Base-by-base conservation (phyloP, 2,113 vertebrate species). In the Odocoileus virginianus region DNA sequence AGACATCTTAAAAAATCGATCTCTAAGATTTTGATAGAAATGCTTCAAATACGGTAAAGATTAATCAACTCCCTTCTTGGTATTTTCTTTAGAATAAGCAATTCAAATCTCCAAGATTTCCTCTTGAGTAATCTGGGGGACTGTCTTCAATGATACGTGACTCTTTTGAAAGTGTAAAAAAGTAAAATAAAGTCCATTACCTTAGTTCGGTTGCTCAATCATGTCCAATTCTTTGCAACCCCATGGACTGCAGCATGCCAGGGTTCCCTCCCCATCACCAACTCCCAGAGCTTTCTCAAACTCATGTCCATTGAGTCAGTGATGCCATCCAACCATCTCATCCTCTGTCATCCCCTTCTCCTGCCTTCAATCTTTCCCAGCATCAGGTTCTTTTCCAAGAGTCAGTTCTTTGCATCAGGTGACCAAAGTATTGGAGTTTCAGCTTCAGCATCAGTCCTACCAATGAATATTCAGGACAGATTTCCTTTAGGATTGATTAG, bases 21-120 rank as follows among this genome's bases (percentile, higher is more conserved):
- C 27, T 81, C 89, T 40, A 89, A 86, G 60, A 89, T 45, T 14
- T 52, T 92, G 14, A 86, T 83, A 92, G 17, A 90, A 92, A 82
- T 54, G 16, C 2, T 84, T 93, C 61, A n/a, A 50, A 60, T 4
- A 15, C 28, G 14, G 9, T 60, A 89, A 94, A 89, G n/a, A 89
- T 89, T 55, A 74, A 55, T 28, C 2, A 64, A 82, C 47, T 95
- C 8, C 7, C 21, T 27, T 7, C 55, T 81, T 74, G 30, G 2
- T 76, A 9, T 36, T 23, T 58, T 89, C 6, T 43, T 43, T 33
- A 87, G 28, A 2, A 64, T 57, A 45, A 97, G 40, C 36, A 71
- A 50, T 23, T 67, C 23, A 71, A 27, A 91, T 52, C 2, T 23
- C 30, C 76, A 81, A 91, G 7, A 88, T 74, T 55, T 71, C 57